Base-by-base conservation (phyloP, 2,888 invertebrate species). In the Ennomos quercinarius region DNA sequence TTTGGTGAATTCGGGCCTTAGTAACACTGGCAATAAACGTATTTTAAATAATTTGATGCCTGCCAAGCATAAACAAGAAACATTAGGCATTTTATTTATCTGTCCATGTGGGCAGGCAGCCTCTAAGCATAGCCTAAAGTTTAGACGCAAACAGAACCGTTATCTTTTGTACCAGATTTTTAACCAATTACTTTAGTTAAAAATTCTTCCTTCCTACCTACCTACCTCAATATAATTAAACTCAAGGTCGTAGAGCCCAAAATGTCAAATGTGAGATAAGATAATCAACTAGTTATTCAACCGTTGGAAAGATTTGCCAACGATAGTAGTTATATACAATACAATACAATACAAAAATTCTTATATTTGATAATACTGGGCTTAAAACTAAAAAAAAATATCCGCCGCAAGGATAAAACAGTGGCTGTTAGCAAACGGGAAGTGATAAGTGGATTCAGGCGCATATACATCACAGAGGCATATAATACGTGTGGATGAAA, bases 401-500 rank as follows among this genome's bases (percentile, higher is more conserved):
- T 27, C 39, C 40, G 11, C 12, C 2, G n/a, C 3, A 8, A n/a
- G 36, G 45, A n/a, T 13, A 13, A 46, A 37, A 51, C 36, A 37
- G 12, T 11, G 11, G 34, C 42, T 35, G 40, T 36, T 53, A 54
- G 10, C 48, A 38, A 66, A 64, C 61, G 63, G 61, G 64, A 66
- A 64, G 53, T 63, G 63, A 57, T 61, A 60, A 61, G 61, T 45
- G 50, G 51, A 46, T 39, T 35, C 54, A 12, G 40, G 47, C 41
- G 53, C 45, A 51, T 27, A 52, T 49, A 51, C 56, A 47, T 65
- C 64, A 57, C 57, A 55, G 34, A 43, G 38, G 54, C 46, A 54
- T 53, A 57, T 55, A 66, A 55, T 67, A 64, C 41, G 57, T 66
- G 66, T 63, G 66, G 71, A 67, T 68, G 43, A 66, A 71, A 68